Conservation (phyloP, 2,113 vertebrate genomes). For the Dromas ardeola region DNA sequence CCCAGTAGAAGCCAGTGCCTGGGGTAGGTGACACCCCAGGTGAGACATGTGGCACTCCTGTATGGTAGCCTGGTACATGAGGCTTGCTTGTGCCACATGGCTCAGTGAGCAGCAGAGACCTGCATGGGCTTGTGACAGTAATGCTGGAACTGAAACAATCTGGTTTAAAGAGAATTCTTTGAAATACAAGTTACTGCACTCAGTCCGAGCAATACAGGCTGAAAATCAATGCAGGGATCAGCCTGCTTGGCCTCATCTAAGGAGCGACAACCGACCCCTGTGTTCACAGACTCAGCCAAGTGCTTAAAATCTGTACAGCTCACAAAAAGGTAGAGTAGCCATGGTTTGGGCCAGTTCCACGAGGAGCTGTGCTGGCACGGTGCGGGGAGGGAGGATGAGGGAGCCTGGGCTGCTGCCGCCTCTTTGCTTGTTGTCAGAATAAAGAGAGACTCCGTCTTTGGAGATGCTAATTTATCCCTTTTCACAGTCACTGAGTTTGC, state of each 20-base stretch:
- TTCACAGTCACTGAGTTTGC: slow-evolving; percentile 51
- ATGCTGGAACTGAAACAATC: not conserved
- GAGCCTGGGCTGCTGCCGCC: not conserved
- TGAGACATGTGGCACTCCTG: accelerated
- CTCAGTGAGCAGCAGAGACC: not conserved
- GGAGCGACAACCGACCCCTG: not conserved
- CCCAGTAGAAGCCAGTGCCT: not conserved
- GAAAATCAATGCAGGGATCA: not conserved
- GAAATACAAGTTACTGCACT: not conserved
- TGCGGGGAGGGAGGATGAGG: not conserved
- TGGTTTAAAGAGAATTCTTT: not conserved
- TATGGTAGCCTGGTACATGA: accelerated
- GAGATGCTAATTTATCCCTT: slow-evolving; percentile 54
- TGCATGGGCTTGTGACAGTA: not conserved
- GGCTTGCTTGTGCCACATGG: accelerated
- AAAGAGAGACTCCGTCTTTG: not conserved
- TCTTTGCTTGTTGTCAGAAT: not conserved
- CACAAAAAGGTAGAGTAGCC: accelerated
- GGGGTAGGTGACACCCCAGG: not conserved
- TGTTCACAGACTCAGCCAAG: not conserved
- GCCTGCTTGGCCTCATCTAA: not conserved
- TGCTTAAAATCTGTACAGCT: not conserved
- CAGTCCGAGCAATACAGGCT: not conserved
- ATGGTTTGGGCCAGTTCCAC: not conserved
- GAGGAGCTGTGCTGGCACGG: not conserved